A percentile compares a stretch with the other conserved stretches of the same genome.
Evolutionary conservation across 1,140 invertebrate genomes (phyloP).

Genomic region (Trialeurodes vaporariorum): DNA sequence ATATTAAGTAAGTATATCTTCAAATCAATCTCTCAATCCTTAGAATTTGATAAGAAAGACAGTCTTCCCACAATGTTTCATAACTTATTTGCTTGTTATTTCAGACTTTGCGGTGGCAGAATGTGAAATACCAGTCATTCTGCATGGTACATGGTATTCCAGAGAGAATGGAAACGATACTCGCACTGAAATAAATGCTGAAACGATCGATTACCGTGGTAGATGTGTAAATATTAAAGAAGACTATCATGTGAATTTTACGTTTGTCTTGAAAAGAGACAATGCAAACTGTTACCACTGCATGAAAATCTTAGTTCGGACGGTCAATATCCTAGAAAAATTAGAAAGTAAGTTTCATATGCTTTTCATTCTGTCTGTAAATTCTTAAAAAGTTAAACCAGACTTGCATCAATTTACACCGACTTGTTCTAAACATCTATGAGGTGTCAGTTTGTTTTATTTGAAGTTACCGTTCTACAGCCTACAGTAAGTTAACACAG

Average conservation of each 20-base stretch:
- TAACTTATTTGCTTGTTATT: too few relatives aligned
- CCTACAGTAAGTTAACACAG: too few relatives aligned
- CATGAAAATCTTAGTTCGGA: constrained; percentile 70
- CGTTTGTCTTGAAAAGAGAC: constrained; percentile 60
- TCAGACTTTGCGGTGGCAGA: background rate
- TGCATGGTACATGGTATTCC: constrained; percentile 80
- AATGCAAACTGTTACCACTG: constrained; percentile 63
- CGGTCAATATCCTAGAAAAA: constrained; percentile 82
- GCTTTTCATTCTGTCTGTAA: background rate
- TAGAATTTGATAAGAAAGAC: too few relatives aligned
- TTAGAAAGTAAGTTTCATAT: constrained; percentile 52
- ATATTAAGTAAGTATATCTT: too few relatives aligned
- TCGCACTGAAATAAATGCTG: constrained; percentile 66
- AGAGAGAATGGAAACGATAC: constrained; percentile 78
- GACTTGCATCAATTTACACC: too few relatives aligned
- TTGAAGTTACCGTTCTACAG: too few relatives aligned
- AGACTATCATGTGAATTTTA: constrained; percentile 70
- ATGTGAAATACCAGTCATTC: constrained; percentile 53
- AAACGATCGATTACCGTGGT: constrained; percentile 58
- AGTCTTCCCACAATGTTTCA: too few relatives aligned
- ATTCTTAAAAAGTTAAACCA: too few relatives aligned
- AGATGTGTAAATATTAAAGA: constrained; percentile 54
- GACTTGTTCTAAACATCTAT: too few relatives aligned
- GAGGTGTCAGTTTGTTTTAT: too few relatives aligned
- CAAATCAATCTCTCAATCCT: too few relatives aligned